phyloP scores from a whole-genome alignment of 2,888 invertebrate genomes.

The Caenorhabditis angaria region DNA sequence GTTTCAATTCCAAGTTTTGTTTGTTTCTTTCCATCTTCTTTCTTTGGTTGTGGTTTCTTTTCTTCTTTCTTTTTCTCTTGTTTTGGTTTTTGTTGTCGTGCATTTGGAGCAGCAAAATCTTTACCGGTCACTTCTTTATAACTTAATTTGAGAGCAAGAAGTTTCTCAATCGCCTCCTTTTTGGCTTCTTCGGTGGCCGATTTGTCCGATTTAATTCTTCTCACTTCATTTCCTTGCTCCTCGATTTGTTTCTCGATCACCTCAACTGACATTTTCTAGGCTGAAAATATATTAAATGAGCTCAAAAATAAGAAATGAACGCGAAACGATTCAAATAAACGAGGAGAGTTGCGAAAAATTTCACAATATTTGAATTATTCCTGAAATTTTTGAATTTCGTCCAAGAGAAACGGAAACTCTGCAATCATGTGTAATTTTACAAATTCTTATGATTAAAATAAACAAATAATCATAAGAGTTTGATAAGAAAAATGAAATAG shows the following conservation, averaged over 20 bases:
- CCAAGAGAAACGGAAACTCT: no score
- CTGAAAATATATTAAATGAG: neutral
- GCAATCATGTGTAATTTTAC: no score
- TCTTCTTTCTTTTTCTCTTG: slow-evolving; percentile 52
- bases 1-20: slow-evolving; percentile 92
- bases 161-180: slow-evolving; percentile 77
- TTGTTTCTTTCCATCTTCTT: slow-evolving; percentile 81
- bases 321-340: no score
- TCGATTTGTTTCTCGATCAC: slow-evolving; percentile 42
- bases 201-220: slow-evolving; percentile 42
- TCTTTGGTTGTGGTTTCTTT: slow-evolving; percentile 28
- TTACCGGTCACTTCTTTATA: slow-evolving; percentile 81
- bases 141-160: slow-evolving; percentile 80
- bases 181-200: slow-evolving; percentile 68
- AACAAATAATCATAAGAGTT: no score
- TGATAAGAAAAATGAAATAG: no score
- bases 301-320: neutral
- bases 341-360: no score
- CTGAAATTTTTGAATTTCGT: no score
- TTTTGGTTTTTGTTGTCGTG: slow-evolving; percentile 37
- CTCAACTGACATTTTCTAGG: slow-evolving; percentile 25
- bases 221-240: slow-evolving; percentile 45
- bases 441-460: no score
- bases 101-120: slow-evolving; percentile 75
- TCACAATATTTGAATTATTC: no score